Evolutionary conservation across 1,140 invertebrate species (phyloP).

Genomic region (Dreissena polymorpha): DNA sequence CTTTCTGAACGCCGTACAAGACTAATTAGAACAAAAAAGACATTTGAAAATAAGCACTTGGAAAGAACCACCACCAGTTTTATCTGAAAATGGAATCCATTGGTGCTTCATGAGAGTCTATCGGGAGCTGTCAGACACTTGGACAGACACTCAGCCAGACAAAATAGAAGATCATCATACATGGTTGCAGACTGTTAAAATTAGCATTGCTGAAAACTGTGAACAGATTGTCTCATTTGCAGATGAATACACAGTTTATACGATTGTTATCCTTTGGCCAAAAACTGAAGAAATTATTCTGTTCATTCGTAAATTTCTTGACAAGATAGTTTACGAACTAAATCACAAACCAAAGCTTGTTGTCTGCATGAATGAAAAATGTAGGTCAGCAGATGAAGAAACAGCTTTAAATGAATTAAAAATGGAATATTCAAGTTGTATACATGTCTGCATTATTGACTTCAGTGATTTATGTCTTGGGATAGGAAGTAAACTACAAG

Average conservation of each 20-base stretch:
- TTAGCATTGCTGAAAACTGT: conserved; percentile 50
- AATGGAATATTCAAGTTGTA: conserved; percentile 20
- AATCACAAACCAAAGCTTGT: conserved; percentile 45
- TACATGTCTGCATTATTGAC: conserved; percentile 31
- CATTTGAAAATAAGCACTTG: conserved; percentile 58
- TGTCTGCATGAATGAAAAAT: conserved; percentile 40
- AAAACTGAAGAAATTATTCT: conserved; percentile 14
- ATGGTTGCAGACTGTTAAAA: conserved; percentile 55
- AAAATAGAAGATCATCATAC: conserved; percentile 9
- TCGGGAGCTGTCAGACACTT: conserved; percentile 56
- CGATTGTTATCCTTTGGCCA: conserved; percentile 60
- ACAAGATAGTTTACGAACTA: conserved; percentile 34
- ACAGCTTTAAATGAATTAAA: conserved; percentile 2
- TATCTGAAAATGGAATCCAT: conserved; percentile 58
- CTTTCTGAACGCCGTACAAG: conserved; percentile 53
- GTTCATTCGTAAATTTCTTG: conserved; percentile 57
- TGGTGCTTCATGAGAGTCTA: conserved; percentile 64
- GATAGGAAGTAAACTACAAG: neutral
- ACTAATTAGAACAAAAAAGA: conserved; percentile 42
- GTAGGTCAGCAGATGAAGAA: conserved; percentile 3
- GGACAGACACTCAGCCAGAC: conserved; percentile 26
- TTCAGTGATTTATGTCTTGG: conserved; percentile 9
- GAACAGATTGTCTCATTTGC: conserved; percentile 54
- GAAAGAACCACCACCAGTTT: conserved; percentile 44
- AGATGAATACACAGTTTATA: conserved; percentile 59